Conservation (phyloP, 1,140 invertebrate species). For the Branchinecta lindahli region DNA sequence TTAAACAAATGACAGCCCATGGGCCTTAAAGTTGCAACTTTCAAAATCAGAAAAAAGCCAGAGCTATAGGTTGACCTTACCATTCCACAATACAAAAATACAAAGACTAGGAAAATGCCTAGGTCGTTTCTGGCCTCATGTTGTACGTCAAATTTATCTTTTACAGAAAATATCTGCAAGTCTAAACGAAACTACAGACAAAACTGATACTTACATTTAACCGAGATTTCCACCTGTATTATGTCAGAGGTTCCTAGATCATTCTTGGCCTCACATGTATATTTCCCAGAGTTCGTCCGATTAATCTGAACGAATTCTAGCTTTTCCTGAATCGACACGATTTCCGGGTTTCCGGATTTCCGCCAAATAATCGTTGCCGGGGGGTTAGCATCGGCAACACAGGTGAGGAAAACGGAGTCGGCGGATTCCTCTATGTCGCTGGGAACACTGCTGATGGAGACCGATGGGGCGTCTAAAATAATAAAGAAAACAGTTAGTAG, state of each 20-base stretch:
- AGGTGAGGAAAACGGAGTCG: slow-evolving; percentile 57
- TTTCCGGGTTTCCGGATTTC: slow-evolving; percentile 39
- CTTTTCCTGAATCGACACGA: slow-evolving; percentile 36
- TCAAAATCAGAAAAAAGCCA: too few species aligned
- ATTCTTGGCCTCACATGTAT: slow-evolving; percentile 67
- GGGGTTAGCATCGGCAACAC: slow-evolving; percentile 68
- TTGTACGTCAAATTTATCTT: too few species aligned
- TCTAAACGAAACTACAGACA: too few species aligned
- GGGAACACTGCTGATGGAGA: slow-evolving; percentile 49
- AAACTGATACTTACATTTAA: slow-evolving; percentile 57
- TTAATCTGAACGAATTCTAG: slow-evolving; percentile 49
- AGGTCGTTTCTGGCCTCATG: too few species aligned
- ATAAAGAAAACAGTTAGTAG: slow-evolving; percentile 16
- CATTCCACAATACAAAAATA: too few species aligned
- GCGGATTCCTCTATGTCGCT: slow-evolving; percentile 62
- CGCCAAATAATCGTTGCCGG: slow-evolving; percentile 65
- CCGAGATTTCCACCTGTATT: slow-evolving; percentile 27
- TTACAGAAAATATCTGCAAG: too few species aligned
- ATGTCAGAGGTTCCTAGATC: slow-evolving; percentile 59
- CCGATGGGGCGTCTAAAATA: slow-evolving; percentile 55
- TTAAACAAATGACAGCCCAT: too few species aligned
- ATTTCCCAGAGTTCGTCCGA: slow-evolving; percentile 50
- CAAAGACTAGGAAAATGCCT: too few species aligned
- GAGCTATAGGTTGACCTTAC: too few species aligned
- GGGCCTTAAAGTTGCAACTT: too few species aligned